Base-by-base conservation (phyloP, 2,113 vertebrate genomes). In the Plotosus lineatus region DNA sequence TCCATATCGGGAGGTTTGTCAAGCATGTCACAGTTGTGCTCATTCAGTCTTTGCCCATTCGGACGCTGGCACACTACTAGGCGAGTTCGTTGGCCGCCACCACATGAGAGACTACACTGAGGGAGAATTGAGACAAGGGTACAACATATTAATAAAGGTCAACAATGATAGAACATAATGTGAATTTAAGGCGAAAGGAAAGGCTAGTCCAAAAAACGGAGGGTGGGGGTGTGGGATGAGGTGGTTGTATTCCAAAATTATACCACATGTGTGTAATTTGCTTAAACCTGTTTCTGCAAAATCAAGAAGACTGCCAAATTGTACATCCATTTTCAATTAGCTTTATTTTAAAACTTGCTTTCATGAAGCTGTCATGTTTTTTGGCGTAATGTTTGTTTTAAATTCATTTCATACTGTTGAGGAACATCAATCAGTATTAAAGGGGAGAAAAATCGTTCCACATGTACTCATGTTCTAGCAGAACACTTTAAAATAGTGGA, bases 101-200 rank as follows among this genome's bases (percentile, higher is more conserved):
- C 96, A 78, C 97, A 99, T 5, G 95, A 95, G 60, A 94, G 94
- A 40, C 96, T 95, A 80, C 97, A 99, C 97, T 99, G 82, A 42
- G 56, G 78, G 88, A 1, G 28, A n/a, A 77, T 33, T 14, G 4
- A 58, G 15, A 74, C 17, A 48, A 61, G 23, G 33, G 28, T 3
- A n/a, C 36, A 28, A 79, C 17, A n/a, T 68, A 55, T 1, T 23
- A 23, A 48, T 9, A 31, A 14, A 7, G 15, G n/a, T 51, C 19
- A 60, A 65, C 6, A 44, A 38, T 46, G 12, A 26, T 11, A 66
- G 21, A 44, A 73, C 58, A 44, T 6, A 44, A 69, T 42, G 56
- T 48, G 19, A 61, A 33, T 33, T 10, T 38, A 61, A 61, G 19
- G 6, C 17, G 38, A 74, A 51, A 50, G 15, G 11, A 2, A 4